Percentiles rank a stretch among this genome's conserved stretches.
These are phyloP conservation scores for Anniella stebbinsi DNA, from an alignment of 2,797 vertebrate genomes.

Conservation along the genomic window DNA sequence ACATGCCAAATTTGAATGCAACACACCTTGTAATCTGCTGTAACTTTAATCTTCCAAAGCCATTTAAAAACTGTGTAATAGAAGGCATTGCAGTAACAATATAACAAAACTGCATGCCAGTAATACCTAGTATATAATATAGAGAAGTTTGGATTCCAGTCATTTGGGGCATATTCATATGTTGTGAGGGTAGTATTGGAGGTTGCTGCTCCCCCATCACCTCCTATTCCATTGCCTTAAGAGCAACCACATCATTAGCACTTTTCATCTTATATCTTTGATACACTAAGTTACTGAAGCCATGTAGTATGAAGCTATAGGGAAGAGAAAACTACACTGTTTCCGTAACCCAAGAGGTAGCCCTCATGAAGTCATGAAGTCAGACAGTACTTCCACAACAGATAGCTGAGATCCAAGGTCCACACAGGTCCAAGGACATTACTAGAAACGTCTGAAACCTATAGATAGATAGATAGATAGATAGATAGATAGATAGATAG, in stretches of 20 bases:
- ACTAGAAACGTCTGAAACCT: too few relatives aligned
- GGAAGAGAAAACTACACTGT: too few relatives aligned
- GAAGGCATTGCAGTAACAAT: background rate
- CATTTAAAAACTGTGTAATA: background rate
- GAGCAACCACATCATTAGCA: background rate
- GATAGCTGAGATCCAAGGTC: background rate
- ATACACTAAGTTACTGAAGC: background rate
- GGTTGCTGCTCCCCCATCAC: too few relatives aligned
- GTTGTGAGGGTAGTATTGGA: too few relatives aligned
- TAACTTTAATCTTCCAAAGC: background rate
- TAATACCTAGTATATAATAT: background rate
- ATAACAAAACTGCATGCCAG: background rate
- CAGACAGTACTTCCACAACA: background rate
- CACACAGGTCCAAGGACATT: background rate
- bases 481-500: too few relatives aligned
- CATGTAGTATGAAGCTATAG: background rate
- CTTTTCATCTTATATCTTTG: background rate
- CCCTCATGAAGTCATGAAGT: background rate
- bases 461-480: too few relatives aligned
- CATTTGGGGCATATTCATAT: background rate
- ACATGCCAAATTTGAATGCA: background rate
- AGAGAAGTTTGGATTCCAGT: background rate
- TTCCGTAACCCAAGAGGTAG: background rate
- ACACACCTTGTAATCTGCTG: background rate
- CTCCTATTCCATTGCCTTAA: background rate